Evolutionary conservation across 2,113 vertebrate species (phyloP).

Genomic region (Tachuris rubrigastra): DNA sequence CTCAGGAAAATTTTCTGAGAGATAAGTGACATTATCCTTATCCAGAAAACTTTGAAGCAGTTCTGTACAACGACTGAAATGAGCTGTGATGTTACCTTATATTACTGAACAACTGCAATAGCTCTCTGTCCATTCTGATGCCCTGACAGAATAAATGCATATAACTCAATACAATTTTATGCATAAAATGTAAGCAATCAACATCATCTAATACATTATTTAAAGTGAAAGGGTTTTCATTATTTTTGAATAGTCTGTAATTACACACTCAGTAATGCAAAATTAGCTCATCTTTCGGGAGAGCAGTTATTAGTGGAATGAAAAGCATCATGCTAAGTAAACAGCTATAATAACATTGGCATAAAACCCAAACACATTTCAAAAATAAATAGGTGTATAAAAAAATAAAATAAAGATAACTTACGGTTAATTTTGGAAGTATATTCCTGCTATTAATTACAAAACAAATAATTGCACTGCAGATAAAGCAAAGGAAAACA

Average conservation of each 20-base stretch:
- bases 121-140: not conserved
- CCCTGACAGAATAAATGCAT: not conserved
- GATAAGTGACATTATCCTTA: not conserved
- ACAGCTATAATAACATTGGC: not conserved
- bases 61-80: not conserved
- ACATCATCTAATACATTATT: not conserved
- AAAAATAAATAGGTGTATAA: not conserved
- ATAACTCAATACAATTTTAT: not conserved
- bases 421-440: not conserved
- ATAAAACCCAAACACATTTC: not conserved
- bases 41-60: not conserved
- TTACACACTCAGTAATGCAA: slow-evolving; percentile 4
- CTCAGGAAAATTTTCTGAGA: not conserved
- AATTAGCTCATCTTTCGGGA: slow-evolving; percentile 24
- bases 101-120: not conserved
- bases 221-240: not conserved
- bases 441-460: not conserved
- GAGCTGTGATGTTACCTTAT: not conserved
- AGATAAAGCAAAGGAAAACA: not conserved
- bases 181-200: not conserved
- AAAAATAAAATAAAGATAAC: not conserved
- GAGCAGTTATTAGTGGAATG: not conserved
- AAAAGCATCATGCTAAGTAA: not conserved
- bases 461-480: not conserved
- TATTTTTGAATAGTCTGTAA: not conserved